These are phyloP conservation scores for Hoplostethus atlanticus DNA, from an alignment of 2,797 vertebrate genomes.

Conservation along the genomic window DNA sequence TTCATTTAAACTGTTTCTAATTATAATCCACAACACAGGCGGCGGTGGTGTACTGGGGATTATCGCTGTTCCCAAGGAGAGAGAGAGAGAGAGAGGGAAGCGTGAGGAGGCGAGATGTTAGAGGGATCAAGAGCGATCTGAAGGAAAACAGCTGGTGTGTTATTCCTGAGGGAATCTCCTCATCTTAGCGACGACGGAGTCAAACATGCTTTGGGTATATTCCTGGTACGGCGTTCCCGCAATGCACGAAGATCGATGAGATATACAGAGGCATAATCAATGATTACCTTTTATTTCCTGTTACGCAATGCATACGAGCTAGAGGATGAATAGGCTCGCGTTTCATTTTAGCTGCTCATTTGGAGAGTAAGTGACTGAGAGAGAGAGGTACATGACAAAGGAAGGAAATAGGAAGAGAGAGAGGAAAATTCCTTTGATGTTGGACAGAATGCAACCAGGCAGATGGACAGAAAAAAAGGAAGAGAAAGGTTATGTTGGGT, in stretches of 20 bases:
- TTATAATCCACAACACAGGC: neutral
- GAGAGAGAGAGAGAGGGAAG: neutral
- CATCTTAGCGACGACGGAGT: neutral
- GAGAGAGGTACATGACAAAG: neutral
- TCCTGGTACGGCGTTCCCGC: neutral
- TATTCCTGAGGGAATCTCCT: neutral
- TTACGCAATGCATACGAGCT: slow-evolving; percentile 19
- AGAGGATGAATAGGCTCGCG: neutral
- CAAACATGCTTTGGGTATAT: neutral
- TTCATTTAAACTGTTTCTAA: neutral
- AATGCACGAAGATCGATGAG: neutral
- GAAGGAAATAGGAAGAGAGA: neutral
- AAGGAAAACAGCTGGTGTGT: slow-evolving; percentile 8
- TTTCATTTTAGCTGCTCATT: neutral
- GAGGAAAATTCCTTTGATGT: neutral
- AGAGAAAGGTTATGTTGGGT: neutral
- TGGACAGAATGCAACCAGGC: too few species aligned
- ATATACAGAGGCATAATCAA: neutral
- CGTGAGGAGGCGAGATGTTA: neutral
- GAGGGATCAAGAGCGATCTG: neutral
- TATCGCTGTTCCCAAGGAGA: neutral
- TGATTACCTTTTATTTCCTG: slow-evolving; percentile 23
- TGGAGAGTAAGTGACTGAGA: neutral
- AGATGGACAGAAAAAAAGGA: neutral
- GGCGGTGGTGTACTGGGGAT: neutral